Base-by-base conservation (phyloP, 2,888 invertebrate genomes). In the Tinea pellionella region DNA sequence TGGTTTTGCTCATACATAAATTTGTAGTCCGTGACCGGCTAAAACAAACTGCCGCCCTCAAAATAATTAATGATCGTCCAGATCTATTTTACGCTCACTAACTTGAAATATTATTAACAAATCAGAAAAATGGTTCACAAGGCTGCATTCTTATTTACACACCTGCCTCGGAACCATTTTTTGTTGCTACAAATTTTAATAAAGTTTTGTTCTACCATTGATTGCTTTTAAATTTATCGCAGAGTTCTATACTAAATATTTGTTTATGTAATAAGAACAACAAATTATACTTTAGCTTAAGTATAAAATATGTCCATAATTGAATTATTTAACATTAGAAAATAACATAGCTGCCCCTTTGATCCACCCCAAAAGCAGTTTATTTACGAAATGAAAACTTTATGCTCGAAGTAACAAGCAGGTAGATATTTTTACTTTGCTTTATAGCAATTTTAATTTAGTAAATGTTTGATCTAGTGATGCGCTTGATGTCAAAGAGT, bases 41-140 rank as follows among this genome's bases (percentile, higher is more conserved):
- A 79, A 83, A 84, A 86, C 83, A 86, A 83, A 86, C 81, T 79
- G 78, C 74, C 72, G 70, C 68, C 72, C 70, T 71, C 62, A 66
- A 68, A 72, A 78, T 83, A 84, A 85, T 84, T 84, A 83, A 85
- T 82, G 83, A 80, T 76, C 75, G 70, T 74, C 76, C 76, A 73
- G 73, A 73, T 80, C 79, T 78, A 82, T 86, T 85, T 81, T 79
- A 86, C 80, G 85, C 82, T 77, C 75, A 72, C 69, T 70, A 69
- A 69, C 63, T 63, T 69, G 64, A 80, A 81, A 79, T 71, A 72
- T 75, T 78, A 76, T 77, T 78, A 80, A 77, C 74, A 75, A 79
- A 79, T 78, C 72, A 74, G 67, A 72, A 71, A 72, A 69, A 69
- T 67, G 64, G 67, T 70, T 65, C 62, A 64, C 66, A 66, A 32